A percentile compares a stretch with the other conserved stretches of the same genome.
These are phyloP conservation scores for Romanogobio albipinnatus DNA, from an alignment of 2,113 vertebrate genomes.

Conservation along the genomic window DNA sequence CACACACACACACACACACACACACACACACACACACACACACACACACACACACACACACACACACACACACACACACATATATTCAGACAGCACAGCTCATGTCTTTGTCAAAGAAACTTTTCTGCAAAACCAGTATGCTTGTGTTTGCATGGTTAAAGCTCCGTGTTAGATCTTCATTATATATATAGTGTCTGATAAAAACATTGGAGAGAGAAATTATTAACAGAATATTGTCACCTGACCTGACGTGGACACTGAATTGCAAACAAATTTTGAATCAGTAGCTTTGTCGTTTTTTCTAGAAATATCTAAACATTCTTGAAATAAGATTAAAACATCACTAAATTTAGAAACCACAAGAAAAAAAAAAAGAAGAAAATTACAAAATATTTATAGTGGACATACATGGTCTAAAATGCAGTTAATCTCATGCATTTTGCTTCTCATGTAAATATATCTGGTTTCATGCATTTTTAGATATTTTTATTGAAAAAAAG, in stretches of 20 bases:
- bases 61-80: too few relatives aligned
- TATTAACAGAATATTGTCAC: not conserved
- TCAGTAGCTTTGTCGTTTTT: not conserved
- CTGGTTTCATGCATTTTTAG: not conserved
- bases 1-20: not conserved
- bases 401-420: not conserved
- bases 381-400: not conserved
- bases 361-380: not conserved
- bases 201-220: not conserved
- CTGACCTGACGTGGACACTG: not conserved
- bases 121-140: slow-evolving; percentile 23
- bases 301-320: not conserved
- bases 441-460: not conserved
- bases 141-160: slow-evolving; percentile 68
- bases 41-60: too few relatives aligned
- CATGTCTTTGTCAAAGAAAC: not conserved
- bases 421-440: not conserved
- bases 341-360: not conserved
- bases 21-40: not conserved
- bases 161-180: slow-evolving; percentile 6
- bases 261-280: slow-evolving; percentile 2
- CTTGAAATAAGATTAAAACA: not conserved
- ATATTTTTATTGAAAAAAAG: not conserved
- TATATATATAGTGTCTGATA: not conserved
- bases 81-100: not conserved